Conservation (phyloP, 1,140 invertebrate species). For the Bicyclus anynana region DNA sequence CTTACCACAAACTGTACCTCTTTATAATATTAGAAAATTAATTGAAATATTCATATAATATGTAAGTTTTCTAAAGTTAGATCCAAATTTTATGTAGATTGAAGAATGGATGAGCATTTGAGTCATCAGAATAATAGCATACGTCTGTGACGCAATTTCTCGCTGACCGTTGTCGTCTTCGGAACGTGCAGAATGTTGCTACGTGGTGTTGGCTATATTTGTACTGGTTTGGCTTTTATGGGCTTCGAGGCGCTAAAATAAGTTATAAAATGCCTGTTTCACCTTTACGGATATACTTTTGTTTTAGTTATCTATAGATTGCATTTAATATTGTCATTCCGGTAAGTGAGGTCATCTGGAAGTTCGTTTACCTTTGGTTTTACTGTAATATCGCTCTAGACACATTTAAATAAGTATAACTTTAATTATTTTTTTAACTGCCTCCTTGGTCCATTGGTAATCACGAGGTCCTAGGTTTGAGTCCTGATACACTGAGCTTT, state of each 20-base stretch:
- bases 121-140: neutral
- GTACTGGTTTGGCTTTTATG: neutral
- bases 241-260: neutral
- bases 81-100: too few species aligned
- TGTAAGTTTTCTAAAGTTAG: too few species aligned
- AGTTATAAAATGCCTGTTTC: neutral
- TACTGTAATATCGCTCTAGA: neutral
- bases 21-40: too few species aligned
- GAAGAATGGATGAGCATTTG: too few species aligned
- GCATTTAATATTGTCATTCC: neutral
- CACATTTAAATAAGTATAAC: too few species aligned
- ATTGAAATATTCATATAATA: too few species aligned
- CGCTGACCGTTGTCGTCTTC: neutral
- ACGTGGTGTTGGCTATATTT: neutral
- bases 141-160: neutral
- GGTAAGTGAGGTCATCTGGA: neutral
- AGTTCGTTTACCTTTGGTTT: neutral
- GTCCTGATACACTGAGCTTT: too few species aligned
- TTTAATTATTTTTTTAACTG: too few species aligned
- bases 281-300: neutral
- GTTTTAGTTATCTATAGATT: neutral
- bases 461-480: too few species aligned
- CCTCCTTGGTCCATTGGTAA: too few species aligned
- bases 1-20: too few species aligned
- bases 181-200: neutral